Conservation (phyloP, 2,113 vertebrate genomes). For the Esox niger region DNA sequence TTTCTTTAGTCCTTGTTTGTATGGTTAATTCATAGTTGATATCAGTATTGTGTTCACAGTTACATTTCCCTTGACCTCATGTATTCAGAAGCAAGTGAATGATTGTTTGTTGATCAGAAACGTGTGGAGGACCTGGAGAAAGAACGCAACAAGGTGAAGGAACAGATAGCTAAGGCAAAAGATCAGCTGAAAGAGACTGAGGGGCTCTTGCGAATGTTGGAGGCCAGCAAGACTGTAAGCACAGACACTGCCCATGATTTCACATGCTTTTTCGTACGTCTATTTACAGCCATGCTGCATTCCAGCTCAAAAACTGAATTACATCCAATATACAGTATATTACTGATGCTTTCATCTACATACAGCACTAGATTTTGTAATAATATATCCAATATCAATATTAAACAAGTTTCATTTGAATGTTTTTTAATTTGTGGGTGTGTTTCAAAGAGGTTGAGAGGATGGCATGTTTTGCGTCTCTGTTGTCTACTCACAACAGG, state of each 20-base stretch:
- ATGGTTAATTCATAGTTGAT: no score
- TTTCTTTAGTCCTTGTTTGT: no score
- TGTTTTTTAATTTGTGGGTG: no score
- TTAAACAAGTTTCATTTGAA: no score
- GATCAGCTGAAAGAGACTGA: slow-evolving; percentile 75
- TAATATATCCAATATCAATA: background rate
- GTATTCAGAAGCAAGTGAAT: background rate
- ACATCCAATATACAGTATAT: background rate
- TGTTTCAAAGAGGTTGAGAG: background rate
- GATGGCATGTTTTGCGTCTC: background rate
- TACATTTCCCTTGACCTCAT: background rate
- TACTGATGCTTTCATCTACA: background rate
- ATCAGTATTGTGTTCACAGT: no score
- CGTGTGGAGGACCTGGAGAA: slow-evolving; percentile 67
- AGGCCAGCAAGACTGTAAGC: slow-evolving; percentile 81
- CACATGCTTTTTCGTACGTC: no score
- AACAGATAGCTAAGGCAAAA: slow-evolving; percentile 71
- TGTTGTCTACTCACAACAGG: background rate
- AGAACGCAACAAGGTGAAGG: slow-evolving; percentile 69
- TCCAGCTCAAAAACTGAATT: background rate
- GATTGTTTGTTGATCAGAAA: slow-evolving; percentile 66
- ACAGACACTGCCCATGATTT: background rate
- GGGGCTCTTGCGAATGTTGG: slow-evolving; percentile 66
- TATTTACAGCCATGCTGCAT: background rate
- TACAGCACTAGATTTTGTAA: background rate